Evolutionary conservation across 2,113 vertebrate genomes (phyloP).

Genomic region (Butorides virescens): DNA sequence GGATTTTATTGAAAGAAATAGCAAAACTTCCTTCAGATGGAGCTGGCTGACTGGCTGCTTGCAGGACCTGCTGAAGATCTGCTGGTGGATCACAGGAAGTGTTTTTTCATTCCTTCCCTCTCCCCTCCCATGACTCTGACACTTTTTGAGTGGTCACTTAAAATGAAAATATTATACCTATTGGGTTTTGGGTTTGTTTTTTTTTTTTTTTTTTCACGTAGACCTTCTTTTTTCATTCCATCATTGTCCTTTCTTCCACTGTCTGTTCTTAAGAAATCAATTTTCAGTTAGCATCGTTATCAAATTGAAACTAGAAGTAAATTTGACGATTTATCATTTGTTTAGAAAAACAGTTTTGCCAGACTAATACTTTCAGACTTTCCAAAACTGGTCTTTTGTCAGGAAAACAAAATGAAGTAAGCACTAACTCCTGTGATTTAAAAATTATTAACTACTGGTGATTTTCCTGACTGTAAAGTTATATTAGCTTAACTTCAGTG

Average conservation of each 20-base stretch:
- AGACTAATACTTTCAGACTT: neutral
- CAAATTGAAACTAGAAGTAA: neutral
- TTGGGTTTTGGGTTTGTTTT: too few relatives aligned
- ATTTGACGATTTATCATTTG: neutral
- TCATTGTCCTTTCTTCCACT: neutral
- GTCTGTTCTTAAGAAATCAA: neutral
- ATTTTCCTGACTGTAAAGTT: neutral
- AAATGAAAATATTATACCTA: accelerated
- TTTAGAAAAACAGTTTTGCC: neutral
- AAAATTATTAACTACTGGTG: neutral
- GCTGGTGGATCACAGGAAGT: neutral
- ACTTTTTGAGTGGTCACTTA: neutral
- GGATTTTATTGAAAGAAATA: neutral
- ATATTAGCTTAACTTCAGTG: neutral
- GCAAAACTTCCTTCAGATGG: neutral
- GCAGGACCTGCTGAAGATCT: neutral
- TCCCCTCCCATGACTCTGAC: accelerated
- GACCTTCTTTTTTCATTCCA: neutral
- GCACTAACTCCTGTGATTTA: accelerated
- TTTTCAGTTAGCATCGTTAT: neutral
- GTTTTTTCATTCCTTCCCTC: neutral
- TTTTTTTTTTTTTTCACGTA: neutral
- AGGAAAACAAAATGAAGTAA: neutral
- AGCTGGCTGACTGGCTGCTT: neutral
- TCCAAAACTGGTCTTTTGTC: neutral